Conservation (phyloP, 2,888 invertebrate species). For the Chesias legatella region DNA sequence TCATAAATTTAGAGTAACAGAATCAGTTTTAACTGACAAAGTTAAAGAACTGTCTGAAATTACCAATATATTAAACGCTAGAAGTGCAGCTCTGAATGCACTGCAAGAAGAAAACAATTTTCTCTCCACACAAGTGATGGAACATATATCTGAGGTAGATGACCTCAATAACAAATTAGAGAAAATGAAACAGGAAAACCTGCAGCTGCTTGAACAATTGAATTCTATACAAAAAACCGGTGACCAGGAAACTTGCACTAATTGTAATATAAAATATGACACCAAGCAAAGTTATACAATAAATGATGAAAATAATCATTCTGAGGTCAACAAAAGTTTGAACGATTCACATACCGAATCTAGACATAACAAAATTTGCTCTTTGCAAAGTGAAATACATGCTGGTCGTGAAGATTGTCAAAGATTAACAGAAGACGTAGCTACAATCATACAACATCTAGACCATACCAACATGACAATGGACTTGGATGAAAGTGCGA, state of each 20-base stretch:
- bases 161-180: conserved; percentile 61
- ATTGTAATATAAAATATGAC: conserved; percentile 45
- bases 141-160: conserved; percentile 78
- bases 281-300: conserved; percentile 34
- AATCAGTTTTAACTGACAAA: conserved; percentile 48
- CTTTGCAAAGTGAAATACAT: conserved; percentile 62
- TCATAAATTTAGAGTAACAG: conserved; percentile 46
- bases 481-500: conserved; percentile 62
- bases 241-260: conserved; percentile 30
- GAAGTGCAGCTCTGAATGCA: conserved; percentile 43
- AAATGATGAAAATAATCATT: conserved; percentile 28
- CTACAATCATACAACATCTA: conserved; percentile 66
- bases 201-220: conserved; percentile 39
- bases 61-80: conserved; percentile 35
- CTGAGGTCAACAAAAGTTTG: conserved; percentile 57
- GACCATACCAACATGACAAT: conserved; percentile 57
- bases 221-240: conserved; percentile 27
- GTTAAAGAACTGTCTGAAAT: conserved; percentile 44
- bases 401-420: conserved; percentile 68
- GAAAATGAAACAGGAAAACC: conserved; percentile 40
- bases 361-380: conserved; percentile 62
- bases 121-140: conserved; percentile 80
- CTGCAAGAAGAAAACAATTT: conserved; percentile 76
- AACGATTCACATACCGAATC: conserved; percentile 63
- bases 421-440: conserved; percentile 64